Evolutionary conservation across 2,888 invertebrate species (phyloP), one percentile per base, ranked within the genome.

Genomic region (Trichogramma dendrolimi): DNA sequence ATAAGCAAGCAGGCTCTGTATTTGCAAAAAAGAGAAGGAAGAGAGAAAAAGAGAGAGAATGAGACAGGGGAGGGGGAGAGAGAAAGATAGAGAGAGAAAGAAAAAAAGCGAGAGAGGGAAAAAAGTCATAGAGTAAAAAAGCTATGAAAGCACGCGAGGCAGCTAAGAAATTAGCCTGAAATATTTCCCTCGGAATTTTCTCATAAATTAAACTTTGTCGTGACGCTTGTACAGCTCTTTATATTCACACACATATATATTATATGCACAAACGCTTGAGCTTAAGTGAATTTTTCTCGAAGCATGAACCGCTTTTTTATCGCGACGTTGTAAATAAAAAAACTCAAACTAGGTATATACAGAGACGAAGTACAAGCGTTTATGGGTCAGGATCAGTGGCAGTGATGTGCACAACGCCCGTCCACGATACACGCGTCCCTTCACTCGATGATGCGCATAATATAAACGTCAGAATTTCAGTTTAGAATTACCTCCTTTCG

Each of bases 151-250:
- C 27, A 27, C 55, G 61, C 52, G 55, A 62, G 62, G 65, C 57
- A 63, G 66, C 69, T 68, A 66, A 69, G 68, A 73, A 74, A 75
- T 75, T 74, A 73, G 70, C 71, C 64, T 67, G 73, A 68, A 73
- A 72, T 69, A 71, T 73, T 71, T 71, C 67, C 60, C 70, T 67
- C 51, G 68, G 68, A 70, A 71, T 72, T 72, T 67, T 67, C 68
- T 68, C 71, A 70, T 72, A 72, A 73, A 73, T 75, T 72, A 73
- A 72, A 73, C 71, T 75, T 73, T 67, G 69, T 71, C 69, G 69
- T 66, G 71, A 67, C 68, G 63, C 59, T 53, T 63, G 58, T 57
- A 56, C 60, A 58, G 61, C 66, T 42, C 61, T 64, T 66, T 66
- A 55, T 63, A 63, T 62, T 62, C 60, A 66, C 61, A 60, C 61